These are phyloP conservation scores for Pinna nobilis DNA, from an alignment of 1,140 invertebrate species.

Conservation along the genomic window DNA sequence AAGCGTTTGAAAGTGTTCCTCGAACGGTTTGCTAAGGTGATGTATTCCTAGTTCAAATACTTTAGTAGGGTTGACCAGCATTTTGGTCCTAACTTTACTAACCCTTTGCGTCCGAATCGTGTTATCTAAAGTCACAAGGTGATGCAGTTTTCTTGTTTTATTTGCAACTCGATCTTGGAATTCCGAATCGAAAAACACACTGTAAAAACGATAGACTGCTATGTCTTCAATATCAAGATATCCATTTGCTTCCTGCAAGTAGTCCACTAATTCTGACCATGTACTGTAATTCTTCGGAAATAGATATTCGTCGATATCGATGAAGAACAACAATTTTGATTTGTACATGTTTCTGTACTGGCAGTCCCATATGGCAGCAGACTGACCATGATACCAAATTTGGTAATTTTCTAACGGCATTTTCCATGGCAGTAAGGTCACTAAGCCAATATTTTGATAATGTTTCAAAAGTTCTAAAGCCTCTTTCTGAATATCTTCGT, in stretches of 20 bases:
- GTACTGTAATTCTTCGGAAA: constrained; percentile 45
- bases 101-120: constrained; percentile 26
- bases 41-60: constrained; percentile 66
- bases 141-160: background rate
- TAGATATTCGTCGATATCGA: constrained; percentile 65
- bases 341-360: constrained; percentile 52
- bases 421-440: constrained; percentile 48
- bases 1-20: constrained; percentile 29
- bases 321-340: constrained; percentile 54
- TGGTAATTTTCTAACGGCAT: constrained; percentile 32
- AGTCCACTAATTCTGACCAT: constrained; percentile 25
- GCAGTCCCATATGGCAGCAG: constrained; percentile 60
- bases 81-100: constrained; percentile 53
- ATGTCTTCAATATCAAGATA: constrained; percentile 12
- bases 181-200: constrained; percentile 55
- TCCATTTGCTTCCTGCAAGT: background rate
- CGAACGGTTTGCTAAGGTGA: constrained; percentile 53
- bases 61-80: constrained; percentile 49
- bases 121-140: constrained; percentile 32
- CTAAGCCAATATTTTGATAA: constrained; percentile 44
- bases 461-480: constrained; percentile 43
- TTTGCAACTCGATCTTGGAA: background rate
- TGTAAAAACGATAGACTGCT: constrained; percentile 53
- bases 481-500: constrained; percentile 33
- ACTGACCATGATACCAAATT: constrained; percentile 66